Evolutionary conservation across 2,888 invertebrate genomes (phyloP).

Genomic region (Sarcophaga subvicina): DNA sequence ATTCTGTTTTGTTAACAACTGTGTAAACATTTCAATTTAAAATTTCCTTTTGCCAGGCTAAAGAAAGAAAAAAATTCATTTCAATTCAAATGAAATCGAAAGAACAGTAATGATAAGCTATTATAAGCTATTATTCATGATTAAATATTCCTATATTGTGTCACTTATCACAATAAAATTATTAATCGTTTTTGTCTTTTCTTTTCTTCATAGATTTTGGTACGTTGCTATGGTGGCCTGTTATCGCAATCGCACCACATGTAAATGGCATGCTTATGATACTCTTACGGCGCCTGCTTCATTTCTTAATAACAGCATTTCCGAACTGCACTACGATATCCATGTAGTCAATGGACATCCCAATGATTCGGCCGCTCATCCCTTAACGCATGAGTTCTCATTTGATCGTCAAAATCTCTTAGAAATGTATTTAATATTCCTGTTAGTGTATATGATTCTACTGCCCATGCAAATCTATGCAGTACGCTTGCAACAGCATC

Average conservation of each 20-base stretch:
- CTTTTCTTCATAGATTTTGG: constrained; percentile 89
- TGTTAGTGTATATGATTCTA: constrained; percentile 92
- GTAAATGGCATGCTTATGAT: constrained; percentile 92
- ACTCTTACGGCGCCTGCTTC: constrained; percentile 69
- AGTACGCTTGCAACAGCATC: constrained; percentile 93
- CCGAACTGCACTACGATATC: constrained; percentile 88
- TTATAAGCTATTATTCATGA: not conserved
- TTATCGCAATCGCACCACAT: constrained; percentile 89
- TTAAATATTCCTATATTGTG: not conserved
- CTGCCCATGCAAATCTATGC: constrained; percentile 96
- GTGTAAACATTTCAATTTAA: too few species aligned
- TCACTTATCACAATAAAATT: not conserved
- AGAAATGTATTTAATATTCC: constrained; percentile 94
- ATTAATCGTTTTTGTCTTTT: constrained; percentile 1
- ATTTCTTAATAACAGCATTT: constrained; percentile 66
- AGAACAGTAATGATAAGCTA: too few species aligned
- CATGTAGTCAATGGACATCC: constrained; percentile 99
- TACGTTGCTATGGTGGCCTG: constrained; percentile 97
- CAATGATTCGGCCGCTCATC: constrained; percentile 90
- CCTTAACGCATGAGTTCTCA: constrained; percentile 96
- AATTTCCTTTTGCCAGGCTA: too few species aligned
- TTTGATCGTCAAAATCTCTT: constrained; percentile 97
- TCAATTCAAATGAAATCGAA: too few species aligned
- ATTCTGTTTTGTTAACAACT: too few species aligned
- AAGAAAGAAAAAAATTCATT: too few species aligned